Base-by-base conservation (phyloP, 30 jellyfish, hydroid and myxozoan species). In the Chrysaora quinquecirrha region DNA sequence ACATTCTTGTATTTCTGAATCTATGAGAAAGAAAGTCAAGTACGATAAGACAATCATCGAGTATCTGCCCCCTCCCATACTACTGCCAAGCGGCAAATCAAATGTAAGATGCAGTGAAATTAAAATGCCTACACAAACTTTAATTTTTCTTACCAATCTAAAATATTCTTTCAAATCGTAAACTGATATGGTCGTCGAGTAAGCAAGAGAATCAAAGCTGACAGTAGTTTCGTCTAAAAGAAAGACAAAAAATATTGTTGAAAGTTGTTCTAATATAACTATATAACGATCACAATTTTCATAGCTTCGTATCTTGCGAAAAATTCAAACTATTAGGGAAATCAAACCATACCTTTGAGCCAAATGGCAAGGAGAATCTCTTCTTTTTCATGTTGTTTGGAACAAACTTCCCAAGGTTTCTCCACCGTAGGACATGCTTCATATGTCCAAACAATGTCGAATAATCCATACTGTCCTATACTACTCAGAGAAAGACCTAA, bases 101-200 rank as follows among this genome's bases (percentile, higher is more conserved):
- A n/a, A n/a, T n/a, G n/a, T n/a, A n/a, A n/a, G n/a, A n/a, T n/a
- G n/a, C n/a, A n/a, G n/a, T n/a, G n/a, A n/a, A n/a, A n/a, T n/a
- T n/a, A n/a, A n/a, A n/a, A n/a, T n/a, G n/a, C n/a, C n/a, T n/a
- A n/a, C n/a, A n/a, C n/a, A n/a, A n/a, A n/a, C n/a, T n/a, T n/a
- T n/a, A n/a, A n/a, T n/a, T n/a, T n/a, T n/a, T n/a, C 98, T 81
- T 78, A 93, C 98, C 93, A 93, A 48, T 46, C 98, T 64, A 23
- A 83, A 71, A 61, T 82, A 58, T 71, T 93, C 98, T 46, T 87
- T 92, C 16, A 93, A 73, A 2, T 88, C 62, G 4, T 67, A 71
- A 30, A 71, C 27, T 1, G 96, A 83, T 11, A 71, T 91, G 29
- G 93, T 30, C 21, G 97, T 78, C 10, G 98, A 93, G 35, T 64